Conservation (phyloP, 2,113 vertebrate genomes). For the Laticauda colubrina region DNA sequence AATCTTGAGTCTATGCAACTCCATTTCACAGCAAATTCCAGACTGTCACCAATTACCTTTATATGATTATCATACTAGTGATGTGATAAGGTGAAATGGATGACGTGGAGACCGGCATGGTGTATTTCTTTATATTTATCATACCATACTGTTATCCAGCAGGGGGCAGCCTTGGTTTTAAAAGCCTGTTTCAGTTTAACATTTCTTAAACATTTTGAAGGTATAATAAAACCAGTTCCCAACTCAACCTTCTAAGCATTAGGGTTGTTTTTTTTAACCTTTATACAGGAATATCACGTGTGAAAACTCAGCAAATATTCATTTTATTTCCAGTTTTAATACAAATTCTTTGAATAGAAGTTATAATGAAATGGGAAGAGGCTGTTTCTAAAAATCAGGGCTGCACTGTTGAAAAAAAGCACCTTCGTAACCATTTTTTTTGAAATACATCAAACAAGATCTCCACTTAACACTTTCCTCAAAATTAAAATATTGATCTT, state of each 20-base stretch:
- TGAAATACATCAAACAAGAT: not conserved
- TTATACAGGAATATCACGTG: not conserved
- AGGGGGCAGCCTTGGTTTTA: not conserved
- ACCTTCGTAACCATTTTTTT: not conserved
- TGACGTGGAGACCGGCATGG: not conserved
- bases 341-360: not conserved
- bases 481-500: not conserved
- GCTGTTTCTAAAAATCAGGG: not conserved
- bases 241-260: not conserved
- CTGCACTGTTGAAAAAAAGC: not conserved
- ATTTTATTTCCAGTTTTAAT: not conserved
- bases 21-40: not conserved
- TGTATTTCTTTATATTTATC: not conserved
- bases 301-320: not conserved
- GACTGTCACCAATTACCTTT: conserved; percentile 6
- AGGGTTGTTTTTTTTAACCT: not conserved
- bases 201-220: not conserved
- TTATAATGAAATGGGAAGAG: not conserved
- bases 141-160: not conserved
- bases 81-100: not conserved
- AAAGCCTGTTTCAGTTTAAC: not conserved
- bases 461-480: not conserved
- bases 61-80: not conserved
- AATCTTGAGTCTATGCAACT: not conserved
- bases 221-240: not conserved